Conservation (phyloP, 1,140 invertebrate species). For the Heliconius hewitsoni region DNA sequence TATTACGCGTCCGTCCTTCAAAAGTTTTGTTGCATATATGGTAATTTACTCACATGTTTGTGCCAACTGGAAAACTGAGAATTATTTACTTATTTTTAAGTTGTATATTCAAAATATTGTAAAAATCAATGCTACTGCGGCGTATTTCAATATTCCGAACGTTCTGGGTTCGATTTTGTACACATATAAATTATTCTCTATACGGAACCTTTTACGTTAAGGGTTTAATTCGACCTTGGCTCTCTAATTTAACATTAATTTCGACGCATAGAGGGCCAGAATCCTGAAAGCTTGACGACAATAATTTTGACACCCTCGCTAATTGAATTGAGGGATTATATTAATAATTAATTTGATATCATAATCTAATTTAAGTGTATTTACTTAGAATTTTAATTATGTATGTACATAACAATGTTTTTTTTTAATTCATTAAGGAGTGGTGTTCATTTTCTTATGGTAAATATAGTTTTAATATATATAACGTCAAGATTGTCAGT, state of each 20-base stretch:
- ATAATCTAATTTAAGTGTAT: background rate
- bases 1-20: background rate
- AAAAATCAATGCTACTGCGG: background rate
- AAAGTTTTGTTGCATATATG: background rate
- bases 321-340: background rate
- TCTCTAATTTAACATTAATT: background rate
- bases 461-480: no score
- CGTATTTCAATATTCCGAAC: no score
- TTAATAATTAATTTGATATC: background rate
- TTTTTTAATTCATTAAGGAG: background rate
- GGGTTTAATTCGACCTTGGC: background rate
- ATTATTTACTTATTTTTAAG: background rate
- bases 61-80: background rate
- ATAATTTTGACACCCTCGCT: background rate
- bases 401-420: background rate
- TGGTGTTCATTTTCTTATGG: background rate
- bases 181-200: no score
- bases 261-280: background rate
- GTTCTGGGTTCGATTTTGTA: no score
- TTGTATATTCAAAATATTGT: background rate
- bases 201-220: background rate
- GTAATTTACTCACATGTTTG: conserved; percentile 3
- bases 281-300: background rate
- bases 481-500: no score
- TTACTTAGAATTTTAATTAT: background rate